Percentiles rank a stretch among this genome's conserved stretches.
These are phyloP conservation scores for Aplocera efformata DNA, from an alignment of 2,888 invertebrate genomes.

Conservation along the genomic window DNA sequence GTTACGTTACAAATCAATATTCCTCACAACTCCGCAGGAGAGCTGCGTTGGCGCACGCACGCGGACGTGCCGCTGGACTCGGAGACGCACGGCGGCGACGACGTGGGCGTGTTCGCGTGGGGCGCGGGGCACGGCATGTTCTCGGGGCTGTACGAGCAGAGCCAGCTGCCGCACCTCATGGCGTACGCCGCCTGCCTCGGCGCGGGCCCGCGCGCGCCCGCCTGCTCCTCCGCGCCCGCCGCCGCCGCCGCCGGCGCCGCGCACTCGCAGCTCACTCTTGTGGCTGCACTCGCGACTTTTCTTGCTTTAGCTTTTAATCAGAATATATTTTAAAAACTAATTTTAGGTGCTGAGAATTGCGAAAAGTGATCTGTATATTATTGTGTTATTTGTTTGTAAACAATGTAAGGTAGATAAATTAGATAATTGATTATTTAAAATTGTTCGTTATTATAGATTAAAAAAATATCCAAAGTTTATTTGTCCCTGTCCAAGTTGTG, in stretches of 20 bases:
- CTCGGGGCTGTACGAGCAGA: slow-evolving; percentile 88
- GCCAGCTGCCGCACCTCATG: slow-evolving; percentile 87
- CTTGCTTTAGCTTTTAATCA: not conserved
- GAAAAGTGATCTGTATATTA: too few relatives aligned
- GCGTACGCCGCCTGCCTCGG: slow-evolving; percentile 87
- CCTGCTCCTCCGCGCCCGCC: slow-evolving; percentile 6
- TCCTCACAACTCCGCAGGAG: slow-evolving; percentile 26
- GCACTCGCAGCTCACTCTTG: not conserved
- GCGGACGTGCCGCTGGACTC: slow-evolving; percentile 76
- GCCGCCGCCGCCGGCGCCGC: not conserved
- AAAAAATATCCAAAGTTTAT: too few relatives aligned
- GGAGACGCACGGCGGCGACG: slow-evolving; percentile 89
- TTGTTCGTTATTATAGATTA: too few relatives aligned
- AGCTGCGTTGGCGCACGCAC: slow-evolving; percentile 42
- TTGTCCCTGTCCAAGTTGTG: too few relatives aligned
- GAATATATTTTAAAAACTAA: not conserved
- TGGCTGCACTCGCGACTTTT: slow-evolving; percentile 67
- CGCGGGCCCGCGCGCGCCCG: slow-evolving; percentile 52
- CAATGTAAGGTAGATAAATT: too few relatives aligned
- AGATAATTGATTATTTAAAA: too few relatives aligned
- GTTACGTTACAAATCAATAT: not conserved
- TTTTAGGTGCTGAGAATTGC: not conserved
- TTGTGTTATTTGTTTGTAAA: too few relatives aligned
- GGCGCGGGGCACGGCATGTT: slow-evolving; percentile 88
- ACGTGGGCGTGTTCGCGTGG: slow-evolving; percentile 86